Base-by-base conservation (phyloP, 2,888 invertebrate genomes). In the Luperina testacea region DNA sequence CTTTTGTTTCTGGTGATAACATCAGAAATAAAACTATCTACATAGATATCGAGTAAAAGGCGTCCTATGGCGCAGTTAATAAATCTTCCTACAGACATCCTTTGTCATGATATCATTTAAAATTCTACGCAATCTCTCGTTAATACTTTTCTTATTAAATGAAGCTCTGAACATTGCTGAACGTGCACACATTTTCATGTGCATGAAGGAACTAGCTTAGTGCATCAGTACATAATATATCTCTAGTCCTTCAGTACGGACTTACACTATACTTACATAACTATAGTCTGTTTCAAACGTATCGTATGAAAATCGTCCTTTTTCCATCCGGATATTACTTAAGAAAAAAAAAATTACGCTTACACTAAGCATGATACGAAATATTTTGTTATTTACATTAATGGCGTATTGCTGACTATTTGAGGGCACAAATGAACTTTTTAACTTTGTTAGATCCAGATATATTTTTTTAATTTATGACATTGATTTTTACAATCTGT, bases 181-280 rank as follows among this genome's bases (percentile, higher is more conserved):
- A 80, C 81, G 85, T 80, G 81, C 27, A n/a, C 53, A 24, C 42
- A 80, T 80, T 70, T 78, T 1, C 45, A 48, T 85, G 38, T 53
- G 42, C 61, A 67, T 70, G 61, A 57, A 53, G 32, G 24, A 48
- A 68, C 3, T 51, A 61, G 20, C 51, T 74, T 38, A 74, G 57
- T 59, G 57, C 45, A 24, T 24, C 11, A 27, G 38, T 69, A 20
- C 32, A 68, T 42, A 20, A 63, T 42, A 20, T 17, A 11, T 4
- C 24, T 32, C 51, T 64, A 27, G 71, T 57, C n/a, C 80, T 61
- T 71, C 32, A 71, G 24, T 63, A 9, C 24, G 5, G 27, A n/a
- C 61, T 70, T 70, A 38, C 24, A 38, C 5, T 24, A 9, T 32
- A 69, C 27, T 24, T 38, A 32, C 24, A 70, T n/a, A 17, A 32